Percentiles rank a stretch among this genome's conserved stretches.
These are phyloP conservation scores for Lithophane semibrunnea DNA, from an alignment of 2,888 invertebrate species.

Conservation along the genomic window DNA sequence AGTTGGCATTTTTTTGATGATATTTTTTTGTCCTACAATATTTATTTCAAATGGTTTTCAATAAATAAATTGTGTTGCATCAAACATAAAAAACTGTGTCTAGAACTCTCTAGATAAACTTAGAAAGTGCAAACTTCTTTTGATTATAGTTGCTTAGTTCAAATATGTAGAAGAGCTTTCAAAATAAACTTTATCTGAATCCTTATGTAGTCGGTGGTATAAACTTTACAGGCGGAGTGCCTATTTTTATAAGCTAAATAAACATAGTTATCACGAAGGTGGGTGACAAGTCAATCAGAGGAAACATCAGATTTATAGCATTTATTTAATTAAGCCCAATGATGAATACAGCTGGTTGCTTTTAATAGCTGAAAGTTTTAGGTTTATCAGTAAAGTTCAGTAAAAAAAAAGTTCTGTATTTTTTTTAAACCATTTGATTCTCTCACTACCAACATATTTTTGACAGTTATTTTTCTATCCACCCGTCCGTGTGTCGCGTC, in stretches of 20 bases:
- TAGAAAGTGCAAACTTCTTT: background rate
- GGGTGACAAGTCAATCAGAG: background rate
- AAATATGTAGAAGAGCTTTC: background rate
- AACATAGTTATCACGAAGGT: too few relatives aligned
- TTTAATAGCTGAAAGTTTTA: too few relatives aligned
- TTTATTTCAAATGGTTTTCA: background rate
- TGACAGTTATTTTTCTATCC: background rate
- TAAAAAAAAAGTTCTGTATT: background rate
- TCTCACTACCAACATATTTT: background rate
- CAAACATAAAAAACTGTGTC: background rate
- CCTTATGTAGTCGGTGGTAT: background rate
- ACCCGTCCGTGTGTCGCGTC: constrained; percentile 72
- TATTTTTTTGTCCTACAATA: constrained; percentile 28
- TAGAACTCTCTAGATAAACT: background rate
- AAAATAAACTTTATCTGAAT: background rate
- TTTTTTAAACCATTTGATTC: background rate
- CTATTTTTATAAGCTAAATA: background rate
- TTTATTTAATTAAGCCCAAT: background rate
- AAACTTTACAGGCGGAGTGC: background rate
- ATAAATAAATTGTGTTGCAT: background rate
- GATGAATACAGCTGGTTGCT: background rate
- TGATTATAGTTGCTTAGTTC: background rate
- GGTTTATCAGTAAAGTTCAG: background rate
- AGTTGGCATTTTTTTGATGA: constrained; percentile 28
- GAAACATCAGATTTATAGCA: background rate